These are phyloP conservation scores for Drosophila rhopaloa DNA, from an alignment of 1,140 invertebrate species.

Conservation along the genomic window DNA sequence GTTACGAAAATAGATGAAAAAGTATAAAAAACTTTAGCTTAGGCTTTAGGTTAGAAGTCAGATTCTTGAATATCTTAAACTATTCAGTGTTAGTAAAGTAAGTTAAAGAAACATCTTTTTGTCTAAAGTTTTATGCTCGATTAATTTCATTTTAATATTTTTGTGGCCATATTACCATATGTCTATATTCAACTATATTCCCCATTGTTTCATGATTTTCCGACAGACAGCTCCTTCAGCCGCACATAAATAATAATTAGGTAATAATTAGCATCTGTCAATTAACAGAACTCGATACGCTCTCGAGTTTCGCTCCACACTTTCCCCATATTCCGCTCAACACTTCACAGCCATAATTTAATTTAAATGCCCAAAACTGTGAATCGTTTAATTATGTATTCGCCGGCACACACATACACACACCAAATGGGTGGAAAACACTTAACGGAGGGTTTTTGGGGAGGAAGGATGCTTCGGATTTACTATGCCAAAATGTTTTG, in stretches of 20 bases:
- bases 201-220: background rate
- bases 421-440: conserved; percentile 6
- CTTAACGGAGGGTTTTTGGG: conserved; percentile 1
- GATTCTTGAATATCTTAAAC: no score
- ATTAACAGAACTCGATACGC: conserved; percentile 72
- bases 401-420: conserved; percentile 29
- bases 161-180: no score
- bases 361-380: conserved; percentile 80
- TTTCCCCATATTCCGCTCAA: background rate
- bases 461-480: conserved; percentile 36
- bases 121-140: no score
- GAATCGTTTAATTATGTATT: conserved; percentile 81
- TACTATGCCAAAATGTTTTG: conserved; percentile 65
- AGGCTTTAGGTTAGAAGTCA: no score
- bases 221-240: conserved; percentile 6
- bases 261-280: conserved; percentile 79
- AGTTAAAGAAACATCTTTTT: no score
- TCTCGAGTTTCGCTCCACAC: conserved; percentile 21
- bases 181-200: no score
- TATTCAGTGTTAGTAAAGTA: no score
- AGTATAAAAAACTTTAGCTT: no score
- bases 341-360: conserved; percentile 65
- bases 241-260: conserved; percentile 72
- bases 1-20: background rate
- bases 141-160: no score